Base-by-base conservation (phyloP, 2,113 vertebrate genomes). In the Centropus unirufus region DNA sequence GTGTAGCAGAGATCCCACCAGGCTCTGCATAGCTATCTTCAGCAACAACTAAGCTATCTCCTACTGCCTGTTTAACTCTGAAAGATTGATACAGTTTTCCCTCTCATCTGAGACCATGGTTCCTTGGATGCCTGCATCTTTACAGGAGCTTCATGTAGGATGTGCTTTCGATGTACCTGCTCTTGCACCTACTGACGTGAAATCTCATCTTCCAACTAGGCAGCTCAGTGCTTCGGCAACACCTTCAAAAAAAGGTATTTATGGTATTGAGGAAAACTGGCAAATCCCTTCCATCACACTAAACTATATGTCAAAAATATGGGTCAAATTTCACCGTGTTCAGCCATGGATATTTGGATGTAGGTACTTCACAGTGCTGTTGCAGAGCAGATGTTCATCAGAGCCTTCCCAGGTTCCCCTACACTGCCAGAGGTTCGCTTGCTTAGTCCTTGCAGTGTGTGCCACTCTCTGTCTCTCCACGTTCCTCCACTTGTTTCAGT, bases 81-180 rank as follows among this genome's bases (percentile, higher is more conserved):
- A 59, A 78, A 49, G 40, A 42, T 0, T 18, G 29, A 58, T 27
- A 39, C 15, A 40, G 36, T 16, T 49, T 66, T 83, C 32, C 49
- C 8, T 39, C 32, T n/a, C 4, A 2, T 29, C 46, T 12, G 14
- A 68, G 52, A 66, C 46, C 11, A 8, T 2, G 42, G 36, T n/a
- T 46, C 19, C 36, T 40, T n/a, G 23, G 27, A 26, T 46, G 62
- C 36, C 42, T 23, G 24, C 40, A 23, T 29, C 49, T 64, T 69
- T 30, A 51, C 22, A 36, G 32, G 3, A 15, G 57, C 40, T 57
- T 44, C 27, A 9, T 2, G 11, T n/a, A 54, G 32, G 64, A 27
- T 0, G 1, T 36, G 12, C 32, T 36, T 66, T 80, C 58, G 22
- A 20, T 2, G 5, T 14, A 51, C 5, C 32, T 34, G 23, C 17